Base-by-base conservation (phyloP, 1,140 invertebrate species). In the Neuroterus valhalla region DNA sequence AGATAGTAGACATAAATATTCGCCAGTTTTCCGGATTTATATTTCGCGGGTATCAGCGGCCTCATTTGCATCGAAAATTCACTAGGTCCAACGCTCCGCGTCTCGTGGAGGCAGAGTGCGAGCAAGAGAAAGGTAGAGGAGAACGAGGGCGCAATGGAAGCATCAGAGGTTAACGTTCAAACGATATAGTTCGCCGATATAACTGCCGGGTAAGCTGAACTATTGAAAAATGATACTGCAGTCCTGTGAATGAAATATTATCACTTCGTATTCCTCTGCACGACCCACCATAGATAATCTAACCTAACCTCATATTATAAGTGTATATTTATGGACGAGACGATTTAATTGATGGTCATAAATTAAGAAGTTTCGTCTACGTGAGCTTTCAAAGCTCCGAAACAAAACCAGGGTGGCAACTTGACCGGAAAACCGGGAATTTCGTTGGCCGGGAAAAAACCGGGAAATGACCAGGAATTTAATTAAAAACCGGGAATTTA, bases 51-150 rank as follows among this genome's bases (percentile, higher is more conserved):
- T 89, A 88, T 88, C 87, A 82, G 84, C 79, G 72, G 87, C 86
- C 88, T 88, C 86, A 89, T 89, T 90, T 90, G 88, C 88, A 89
- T 89, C 71, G 79, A 75, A 84, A 88, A 88, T 89, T 88, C 88
- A 89, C 79, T 72, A 82, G 72, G 75, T 52, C 76, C 83, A 75
- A 81, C 80, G 81, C 68, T 74, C 69, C 78, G 44, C 67, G 75
- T 77, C 75, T 74, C 73, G 31, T 55, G 50, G 46, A 26, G 26
- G 45, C 52, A 66, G 72, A 70, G 72, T 69, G 72, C 44, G 66
- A 67, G 73, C 14, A 43, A 71, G 38, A 62, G 50, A 19, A 45
- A 42, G 46, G 55, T 19, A 52, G 62, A 55, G 62, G 46, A 68
- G 26, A 17, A 77, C 71, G 77, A 73, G 19, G 68, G 62, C 15